Conservation (phyloP, 1,140 invertebrate genomes). For the Lordiphosa stackelbergi region DNA sequence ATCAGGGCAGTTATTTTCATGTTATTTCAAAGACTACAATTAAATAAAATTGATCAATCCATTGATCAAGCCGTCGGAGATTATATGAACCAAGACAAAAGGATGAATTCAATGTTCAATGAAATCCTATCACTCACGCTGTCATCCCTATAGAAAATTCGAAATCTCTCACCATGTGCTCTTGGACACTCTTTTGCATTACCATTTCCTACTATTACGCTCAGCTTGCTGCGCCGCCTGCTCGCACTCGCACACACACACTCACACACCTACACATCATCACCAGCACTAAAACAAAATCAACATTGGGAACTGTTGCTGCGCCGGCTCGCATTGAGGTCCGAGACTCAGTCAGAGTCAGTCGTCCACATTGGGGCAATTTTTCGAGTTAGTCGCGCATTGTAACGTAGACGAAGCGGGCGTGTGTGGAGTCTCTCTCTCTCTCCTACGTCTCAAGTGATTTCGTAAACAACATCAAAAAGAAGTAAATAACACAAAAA, state of each 20-base stretch:
- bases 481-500: slow-evolving; percentile 7
- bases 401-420: slow-evolving; percentile 13
- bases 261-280: neutral
- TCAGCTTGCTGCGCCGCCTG: slow-evolving; percentile 10
- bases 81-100: no score
- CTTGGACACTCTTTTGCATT: slow-evolving; percentile 4
- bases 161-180: slow-evolving; percentile 15
- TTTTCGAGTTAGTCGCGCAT: slow-evolving; percentile 10
- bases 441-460: slow-evolving; percentile 5
- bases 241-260: neutral
- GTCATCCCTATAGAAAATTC: slow-evolving; percentile 3
- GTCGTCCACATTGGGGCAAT: slow-evolving; percentile 2
- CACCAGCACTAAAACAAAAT: neutral
- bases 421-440: slow-evolving; percentile 2
- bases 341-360: slow-evolving; percentile 5
- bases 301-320: neutral
- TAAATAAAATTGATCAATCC: no score
- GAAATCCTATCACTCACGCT: neutral
- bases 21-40: no score
- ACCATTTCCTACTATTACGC: slow-evolving; percentile 3
- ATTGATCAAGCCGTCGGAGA: no score
- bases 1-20: no score
- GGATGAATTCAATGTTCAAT: no score
- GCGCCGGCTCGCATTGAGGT: slow-evolving; percentile 9
- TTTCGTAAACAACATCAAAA: slow-evolving; percentile 9